phyloP scores from a whole-genome alignment of 2,888 invertebrate genomes.

The Amblyjoppa proteus region DNA sequence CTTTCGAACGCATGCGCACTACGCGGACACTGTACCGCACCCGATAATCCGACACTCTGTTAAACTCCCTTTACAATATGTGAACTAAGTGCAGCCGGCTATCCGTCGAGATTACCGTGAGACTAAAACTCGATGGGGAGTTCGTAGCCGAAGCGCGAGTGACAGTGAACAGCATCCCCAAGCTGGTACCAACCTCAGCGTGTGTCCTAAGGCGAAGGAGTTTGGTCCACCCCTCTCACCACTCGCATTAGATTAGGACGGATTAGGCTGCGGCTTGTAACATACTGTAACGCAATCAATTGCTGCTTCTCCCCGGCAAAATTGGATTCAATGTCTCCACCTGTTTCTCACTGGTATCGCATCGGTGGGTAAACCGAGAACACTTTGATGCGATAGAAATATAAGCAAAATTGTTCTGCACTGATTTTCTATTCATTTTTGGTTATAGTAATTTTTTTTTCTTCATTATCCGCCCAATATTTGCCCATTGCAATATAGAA shows the following conservation, averaged over 20 bases:
- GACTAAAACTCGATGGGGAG: slow-evolving; percentile 43
- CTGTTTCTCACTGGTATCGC: background rate
- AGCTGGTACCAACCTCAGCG: slow-evolving; percentile 37
- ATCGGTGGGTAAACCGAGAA: background rate
- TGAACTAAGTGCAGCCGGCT: slow-evolving; percentile 21
- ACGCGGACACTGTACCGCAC: background rate
- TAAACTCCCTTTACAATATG: slow-evolving; percentile 10
- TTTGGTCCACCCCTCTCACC: slow-evolving; percentile 38
- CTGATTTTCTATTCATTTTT: background rate
- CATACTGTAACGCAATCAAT: slow-evolving; percentile 54
- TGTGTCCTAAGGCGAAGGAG: slow-evolving; percentile 51
- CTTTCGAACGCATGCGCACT: background rate
- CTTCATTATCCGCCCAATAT: no score
- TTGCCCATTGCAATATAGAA: no score
- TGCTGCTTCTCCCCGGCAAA: slow-evolving; percentile 32
- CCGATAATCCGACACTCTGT: background rate
- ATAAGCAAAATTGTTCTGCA: background rate
- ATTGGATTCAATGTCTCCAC: slow-evolving; percentile 18
- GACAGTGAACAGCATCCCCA: slow-evolving; percentile 33
- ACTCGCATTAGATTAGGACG: slow-evolving; percentile 57
- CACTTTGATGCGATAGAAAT: background rate
- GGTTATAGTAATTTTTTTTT: no score
- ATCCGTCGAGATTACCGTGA: slow-evolving; percentile 38
- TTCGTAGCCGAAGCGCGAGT: slow-evolving; percentile 33
- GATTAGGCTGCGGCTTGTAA: slow-evolving; percentile 60